These are phyloP conservation scores for Sebastes fasciatus DNA, from an alignment of 2,113 vertebrate species.

Conservation along the genomic window DNA sequence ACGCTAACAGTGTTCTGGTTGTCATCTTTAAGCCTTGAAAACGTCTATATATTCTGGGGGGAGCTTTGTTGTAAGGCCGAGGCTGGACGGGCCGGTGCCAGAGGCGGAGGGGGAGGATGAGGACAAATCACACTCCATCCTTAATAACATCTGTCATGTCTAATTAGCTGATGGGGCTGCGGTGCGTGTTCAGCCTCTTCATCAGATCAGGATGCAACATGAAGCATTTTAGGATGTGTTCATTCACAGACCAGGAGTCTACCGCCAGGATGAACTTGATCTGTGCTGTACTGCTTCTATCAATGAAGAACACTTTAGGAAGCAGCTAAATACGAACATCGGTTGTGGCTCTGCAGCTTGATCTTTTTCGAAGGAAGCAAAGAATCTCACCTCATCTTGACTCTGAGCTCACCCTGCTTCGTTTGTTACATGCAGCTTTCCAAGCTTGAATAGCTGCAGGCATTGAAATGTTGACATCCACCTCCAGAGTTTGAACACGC, in stretches of 20 bases:
- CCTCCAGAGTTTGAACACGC: slow-evolving; percentile 10
- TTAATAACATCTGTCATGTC: background rate
- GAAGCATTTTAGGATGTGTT: background rate
- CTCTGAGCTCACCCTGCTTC: background rate
- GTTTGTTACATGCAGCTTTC: background rate
- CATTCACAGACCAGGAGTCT: too few species aligned
- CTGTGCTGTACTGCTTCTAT: background rate
- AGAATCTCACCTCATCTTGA: slow-evolving; percentile 22
- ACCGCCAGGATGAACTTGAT: background rate
- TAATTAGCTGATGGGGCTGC: background rate
- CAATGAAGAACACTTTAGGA: background rate
- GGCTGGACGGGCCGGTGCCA: background rate
- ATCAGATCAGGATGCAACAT: background rate
- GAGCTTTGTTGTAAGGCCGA: background rate
- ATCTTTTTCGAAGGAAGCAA: background rate
- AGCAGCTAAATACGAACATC: background rate
- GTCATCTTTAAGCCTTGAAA: slow-evolving; percentile 7
- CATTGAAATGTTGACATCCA: slow-evolving; percentile 15
- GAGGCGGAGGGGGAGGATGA: background rate
- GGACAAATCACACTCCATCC: background rate
- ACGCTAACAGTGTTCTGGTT: slow-evolving; percentile 1
- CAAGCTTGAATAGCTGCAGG: slow-evolving; percentile 8
- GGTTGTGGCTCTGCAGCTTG: background rate
- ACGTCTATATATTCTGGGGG: background rate
- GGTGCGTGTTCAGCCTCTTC: background rate